Evolutionary conservation across 2,797 vertebrate species (phyloP), one percentile per base, ranked within the genome.

Genomic region (Carcharodon carcharias): DNA sequence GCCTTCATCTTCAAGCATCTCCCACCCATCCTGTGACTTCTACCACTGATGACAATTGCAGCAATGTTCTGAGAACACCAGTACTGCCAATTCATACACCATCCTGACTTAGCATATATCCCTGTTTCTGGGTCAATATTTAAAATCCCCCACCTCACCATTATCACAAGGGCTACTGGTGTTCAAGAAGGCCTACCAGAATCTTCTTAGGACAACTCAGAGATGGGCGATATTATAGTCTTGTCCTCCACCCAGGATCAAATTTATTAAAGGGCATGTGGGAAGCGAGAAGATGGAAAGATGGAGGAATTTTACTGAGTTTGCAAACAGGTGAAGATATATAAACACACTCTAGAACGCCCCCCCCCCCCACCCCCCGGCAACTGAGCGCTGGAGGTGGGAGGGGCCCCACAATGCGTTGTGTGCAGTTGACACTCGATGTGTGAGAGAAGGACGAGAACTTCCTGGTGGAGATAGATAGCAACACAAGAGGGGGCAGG

Each of bases 321-420:
- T 56, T 14, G 31, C 16, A 16, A 61, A 61, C 12, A 4, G 56
- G 1, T 35, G 88, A 18, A 35, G 11, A 85, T 50, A 85, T 12
- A 77, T 14, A 26, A 88, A 26, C 50, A 7, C 50, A 56, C 50
- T 26, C 23, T 45, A 31, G 35, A 11, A n/a, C 9, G 0, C 3
- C 35, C 31, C 0, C 8, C 31, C 8, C 8, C 28, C 9, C 0
- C 69, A 0, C 28, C 4, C 4, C 67, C 18, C 2, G 0, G 7
- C 71, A 73, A 31, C 8, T 73, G 16, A 14, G 18, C 12, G 2
- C n/a, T 0, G 5, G 1, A 40, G 40, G 4, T 35, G 14, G 40
- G 45, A 6, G 91, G 2, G 23, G 61, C 3, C 91, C 61, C 61
- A 67, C n/a, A 45, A 28, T 67, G 91, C 91, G 91, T 0, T 93